Conservation (phyloP, 2,888 invertebrate genomes). For the Crepidodera aurea region DNA sequence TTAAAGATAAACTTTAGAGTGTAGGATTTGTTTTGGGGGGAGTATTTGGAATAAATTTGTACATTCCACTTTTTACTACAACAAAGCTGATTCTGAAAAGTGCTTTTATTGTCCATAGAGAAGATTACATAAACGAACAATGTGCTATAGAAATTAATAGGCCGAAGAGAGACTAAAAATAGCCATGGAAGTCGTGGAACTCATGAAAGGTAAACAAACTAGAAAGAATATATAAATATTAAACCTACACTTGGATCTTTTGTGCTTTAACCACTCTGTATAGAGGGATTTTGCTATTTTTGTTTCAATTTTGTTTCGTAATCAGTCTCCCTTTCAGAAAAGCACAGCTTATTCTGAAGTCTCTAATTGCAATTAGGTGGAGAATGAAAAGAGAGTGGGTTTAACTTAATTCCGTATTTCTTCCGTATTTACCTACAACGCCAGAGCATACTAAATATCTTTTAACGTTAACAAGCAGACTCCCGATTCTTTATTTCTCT, state of each 20-base stretch:
- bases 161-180: no score
- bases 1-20: not conserved
- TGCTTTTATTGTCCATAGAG: no score
- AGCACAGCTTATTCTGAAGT: slow-evolving; percentile 41
- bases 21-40: no score
- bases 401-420: slow-evolving; percentile 40
- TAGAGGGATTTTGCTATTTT: slow-evolving; percentile 29
- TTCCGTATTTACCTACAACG: slow-evolving; percentile 31
- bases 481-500: slow-evolving; percentile 16
- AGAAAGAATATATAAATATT: no score
- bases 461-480: slow-evolving; percentile 22
- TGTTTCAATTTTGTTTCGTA: slow-evolving; percentile 42
- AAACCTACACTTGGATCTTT: no score
- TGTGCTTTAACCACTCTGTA: slow-evolving; percentile 10
- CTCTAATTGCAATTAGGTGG: slow-evolving; percentile 45
- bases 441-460: slow-evolving; percentile 27
- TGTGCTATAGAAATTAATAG: no score
- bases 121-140: no score
- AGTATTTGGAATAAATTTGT: no score
- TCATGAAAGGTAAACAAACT: no score
- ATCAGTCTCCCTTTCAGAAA: slow-evolving; percentile 42
- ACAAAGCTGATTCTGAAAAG: no score
- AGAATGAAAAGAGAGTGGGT: slow-evolving; percentile 39
- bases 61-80: no score
- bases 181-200: no score